phyloP scores from a whole-genome alignment of 2,113 vertebrate genomes.

The Notarius lentiginosus region DNA sequence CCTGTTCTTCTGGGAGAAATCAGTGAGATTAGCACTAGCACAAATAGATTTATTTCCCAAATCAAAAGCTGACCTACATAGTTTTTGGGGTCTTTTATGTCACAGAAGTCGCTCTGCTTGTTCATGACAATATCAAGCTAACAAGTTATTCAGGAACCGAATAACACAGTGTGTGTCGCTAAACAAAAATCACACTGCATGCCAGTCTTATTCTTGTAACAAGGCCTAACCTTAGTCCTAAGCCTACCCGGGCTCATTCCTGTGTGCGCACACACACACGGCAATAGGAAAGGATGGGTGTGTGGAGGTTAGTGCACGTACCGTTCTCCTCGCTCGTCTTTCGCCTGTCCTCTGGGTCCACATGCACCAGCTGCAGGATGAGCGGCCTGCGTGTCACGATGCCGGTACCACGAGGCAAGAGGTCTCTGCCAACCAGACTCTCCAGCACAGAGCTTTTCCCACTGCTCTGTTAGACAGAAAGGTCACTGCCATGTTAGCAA shows the following conservation, averaged over 20 bases:
- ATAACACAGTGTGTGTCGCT: not conserved
- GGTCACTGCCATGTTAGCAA: slow-evolving; percentile 25
- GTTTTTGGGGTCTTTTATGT: not conserved
- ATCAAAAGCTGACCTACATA: slow-evolving; percentile 6
- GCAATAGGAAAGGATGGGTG: not conserved
- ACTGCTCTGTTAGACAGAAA: slow-evolving; percentile 85
- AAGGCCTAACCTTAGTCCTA: not conserved
- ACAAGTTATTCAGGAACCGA: not conserved
- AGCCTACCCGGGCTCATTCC: not conserved
- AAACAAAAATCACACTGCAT: not conserved
- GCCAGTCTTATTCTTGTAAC: slow-evolving; percentile 3
- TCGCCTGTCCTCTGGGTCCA: slow-evolving; percentile 85
- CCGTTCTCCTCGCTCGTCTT: slow-evolving; percentile 94
- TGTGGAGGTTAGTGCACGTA: slow-evolving; percentile 53
- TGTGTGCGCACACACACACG: not conserved
- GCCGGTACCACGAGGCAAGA: slow-evolving; percentile 94
- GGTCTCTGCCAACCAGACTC: slow-evolving; percentile 91
- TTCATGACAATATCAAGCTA: not conserved
- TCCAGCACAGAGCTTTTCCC: slow-evolving; percentile 98
- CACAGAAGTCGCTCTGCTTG: slow-evolving; percentile 5
- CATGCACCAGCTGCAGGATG: slow-evolving; percentile 93
- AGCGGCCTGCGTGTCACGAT: slow-evolving; percentile 94
- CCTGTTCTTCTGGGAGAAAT: slow-evolving; percentile 6
- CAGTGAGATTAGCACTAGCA: slow-evolving; percentile 4
- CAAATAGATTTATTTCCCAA: not conserved